Evolutionary conservation across 2,113 vertebrate genomes (phyloP).

Genomic region (Lophochroa leadbeateri): DNA sequence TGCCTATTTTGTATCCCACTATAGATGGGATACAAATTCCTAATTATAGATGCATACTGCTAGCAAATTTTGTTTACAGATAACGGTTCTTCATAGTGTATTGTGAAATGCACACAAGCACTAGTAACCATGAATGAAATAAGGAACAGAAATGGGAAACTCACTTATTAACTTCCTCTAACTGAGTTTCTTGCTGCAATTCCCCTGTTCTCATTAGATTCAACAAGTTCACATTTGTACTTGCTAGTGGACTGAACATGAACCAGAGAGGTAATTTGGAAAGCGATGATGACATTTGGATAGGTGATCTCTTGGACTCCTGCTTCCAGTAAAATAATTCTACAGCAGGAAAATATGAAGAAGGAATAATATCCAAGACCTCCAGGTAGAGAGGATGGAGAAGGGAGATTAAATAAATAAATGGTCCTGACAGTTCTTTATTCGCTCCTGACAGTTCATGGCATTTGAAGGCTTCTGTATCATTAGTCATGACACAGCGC

Average conservation of each 20-base stretch:
- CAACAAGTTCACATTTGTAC: neutral
- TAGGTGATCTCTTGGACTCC: neutral
- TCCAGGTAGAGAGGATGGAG: neutral
- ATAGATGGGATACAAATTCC: neutral
- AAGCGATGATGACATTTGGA: neutral
- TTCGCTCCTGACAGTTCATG: neutral
- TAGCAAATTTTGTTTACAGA: neutral
- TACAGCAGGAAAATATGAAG: neutral
- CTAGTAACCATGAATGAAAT: neutral
- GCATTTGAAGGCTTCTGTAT: constrained; percentile 30
- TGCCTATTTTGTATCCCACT: neutral
- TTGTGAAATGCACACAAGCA: neutral
- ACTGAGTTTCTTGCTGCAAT: neutral
- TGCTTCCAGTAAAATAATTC: neutral
- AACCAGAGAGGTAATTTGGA: neutral
- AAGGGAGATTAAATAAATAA: neutral
- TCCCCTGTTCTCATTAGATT: neutral
- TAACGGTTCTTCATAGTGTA: neutral
- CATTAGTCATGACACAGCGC: neutral
- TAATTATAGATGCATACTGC: neutral
- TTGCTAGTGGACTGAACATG: neutral
- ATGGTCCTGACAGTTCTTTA: neutral
- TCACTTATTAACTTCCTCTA: neutral
- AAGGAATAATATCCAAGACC: neutral
- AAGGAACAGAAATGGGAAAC: neutral